phyloP scores from a whole-genome alignment of 2,113 vertebrate genomes.

The Macroglossus sobrinus region DNA sequence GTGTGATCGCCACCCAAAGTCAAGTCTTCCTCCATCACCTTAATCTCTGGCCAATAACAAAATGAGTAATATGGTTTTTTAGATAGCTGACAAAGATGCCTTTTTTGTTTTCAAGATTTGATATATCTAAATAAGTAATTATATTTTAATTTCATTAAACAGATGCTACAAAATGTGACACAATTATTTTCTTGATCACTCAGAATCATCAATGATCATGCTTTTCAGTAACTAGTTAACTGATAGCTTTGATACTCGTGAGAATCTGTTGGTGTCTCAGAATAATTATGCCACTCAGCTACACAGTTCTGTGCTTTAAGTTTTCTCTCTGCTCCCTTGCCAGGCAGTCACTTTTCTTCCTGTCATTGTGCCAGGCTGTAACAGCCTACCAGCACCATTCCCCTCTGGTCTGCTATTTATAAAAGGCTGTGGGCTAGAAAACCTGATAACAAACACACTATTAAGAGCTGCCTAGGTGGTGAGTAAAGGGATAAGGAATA shows the following conservation, averaged over 20 bases:
- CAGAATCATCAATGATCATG: background rate
- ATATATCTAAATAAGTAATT: background rate
- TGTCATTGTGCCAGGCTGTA: background rate
- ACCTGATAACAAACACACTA: background rate
- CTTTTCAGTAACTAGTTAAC: background rate
- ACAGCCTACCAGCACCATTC: background rate
- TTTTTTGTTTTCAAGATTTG: background rate
- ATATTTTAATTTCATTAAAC: slow-evolving; percentile 25
- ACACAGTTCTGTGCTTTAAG: background rate
- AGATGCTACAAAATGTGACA: background rate
- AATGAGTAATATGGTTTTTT: background rate
- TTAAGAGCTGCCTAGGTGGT: background rate
- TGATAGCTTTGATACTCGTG: background rate
- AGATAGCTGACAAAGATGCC: background rate
- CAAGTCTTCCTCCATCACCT: too few relatives aligned
- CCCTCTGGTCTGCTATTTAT: slow-evolving; percentile 6
- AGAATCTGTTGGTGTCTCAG: background rate
- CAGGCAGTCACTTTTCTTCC: slow-evolving; percentile 21
- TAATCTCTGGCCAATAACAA: too few relatives aligned
- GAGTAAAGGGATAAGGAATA: background rate
- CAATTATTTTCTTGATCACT: slow-evolving; percentile 22
- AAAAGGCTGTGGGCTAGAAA: slow-evolving; percentile 5
- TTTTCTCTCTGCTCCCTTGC: background rate
- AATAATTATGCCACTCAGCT: background rate
- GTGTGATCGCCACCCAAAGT: too few relatives aligned